Percentiles rank a stretch among this genome's conserved stretches.
These are phyloP conservation scores for Micropterix aruncella DNA, from an alignment of 2,888 invertebrate species.

Conservation along the genomic window DNA sequence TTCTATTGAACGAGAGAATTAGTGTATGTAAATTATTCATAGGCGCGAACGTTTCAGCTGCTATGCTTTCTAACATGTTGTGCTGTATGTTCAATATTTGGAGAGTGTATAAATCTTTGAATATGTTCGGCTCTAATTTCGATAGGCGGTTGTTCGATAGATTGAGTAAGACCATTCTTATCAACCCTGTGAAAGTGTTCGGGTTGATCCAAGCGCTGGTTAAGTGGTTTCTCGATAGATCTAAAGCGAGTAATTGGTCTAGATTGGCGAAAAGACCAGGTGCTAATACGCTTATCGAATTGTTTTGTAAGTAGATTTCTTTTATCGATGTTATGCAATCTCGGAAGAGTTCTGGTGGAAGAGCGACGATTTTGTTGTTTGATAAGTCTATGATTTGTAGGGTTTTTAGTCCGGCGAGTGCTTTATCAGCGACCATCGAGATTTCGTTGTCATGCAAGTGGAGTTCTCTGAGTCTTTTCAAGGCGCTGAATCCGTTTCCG, in stretches of 20 bases:
- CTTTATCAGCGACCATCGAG: conserved; percentile 74
- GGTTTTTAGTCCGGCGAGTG: conserved; percentile 65
- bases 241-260: conserved; percentile 65
- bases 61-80: conserved; percentile 70
- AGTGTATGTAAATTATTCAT: conserved; percentile 88
- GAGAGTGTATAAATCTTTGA: conserved; percentile 72
- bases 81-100: conserved; percentile 76
- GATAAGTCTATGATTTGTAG: conserved; percentile 79
- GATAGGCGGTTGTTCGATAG: conserved; percentile 74
- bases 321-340: conserved; percentile 67
- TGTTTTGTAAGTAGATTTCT: conserved; percentile 84
- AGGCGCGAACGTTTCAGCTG: conserved; percentile 77
- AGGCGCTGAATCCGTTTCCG: conserved; percentile 65
- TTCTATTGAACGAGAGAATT: conserved; percentile 72
- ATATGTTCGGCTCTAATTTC: conserved; percentile 69
- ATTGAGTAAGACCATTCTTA: conserved; percentile 76
- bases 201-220: conserved; percentile 78
- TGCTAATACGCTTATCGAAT: conserved; percentile 75
- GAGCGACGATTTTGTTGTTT: conserved; percentile 76
- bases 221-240: conserved; percentile 75
- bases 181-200: conserved; percentile 75
- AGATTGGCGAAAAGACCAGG: conserved; percentile 77
- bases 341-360: conserved; percentile 74
- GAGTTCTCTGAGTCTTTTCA: conserved; percentile 64
- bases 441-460: conserved; percentile 82